Base-by-base conservation (phyloP, 2,888 invertebrate species). In the Bellardia bayeri region DNA sequence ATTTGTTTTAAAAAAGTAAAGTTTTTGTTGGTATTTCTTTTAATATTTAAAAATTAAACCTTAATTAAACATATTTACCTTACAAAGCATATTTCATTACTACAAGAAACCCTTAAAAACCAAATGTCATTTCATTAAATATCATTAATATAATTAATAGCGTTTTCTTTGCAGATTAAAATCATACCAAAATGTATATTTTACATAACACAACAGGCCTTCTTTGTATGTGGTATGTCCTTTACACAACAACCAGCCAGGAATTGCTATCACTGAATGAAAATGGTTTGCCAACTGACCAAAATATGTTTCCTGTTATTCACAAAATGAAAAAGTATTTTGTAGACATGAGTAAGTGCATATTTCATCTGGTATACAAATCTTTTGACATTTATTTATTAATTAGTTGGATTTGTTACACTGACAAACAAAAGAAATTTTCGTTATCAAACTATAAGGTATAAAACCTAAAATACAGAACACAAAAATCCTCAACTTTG, bases 351-450 rank as follows among this genome's bases (percentile, higher is more conserved):
- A 37, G 33, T 51, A n/a, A 37, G 40, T 69, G n/a, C 37, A 69
- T 69, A 37, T 51, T 56, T 68, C 68, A 80, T 71, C 14, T 54
- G 2, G 69, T 51, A n/a, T 72, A 79, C 54, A 79, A 58, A 33
- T 74, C 51, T 68, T 85, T 79, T 74, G 74, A 80, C 82, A 75
- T 86, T 83, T 83, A 83, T 86, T 86, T 86, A 80, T 86, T 86
- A 86, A 86, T 83, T 86, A 86, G 80, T 82, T 74, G 45, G 63
- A 69, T 82, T 86, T 79, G 61, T 56, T 82, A 42, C 30, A 61
- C 4, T 3, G 13, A 14, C 42, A 37, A 33, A 33, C 3, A 51
- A 51, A 23, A 37, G 49, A 79, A 13, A 61, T 49, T 69, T 68
- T 79, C 82, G 71, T 82, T 30, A 54, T 82, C 82, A 86, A 75